Base-by-base conservation (phyloP, 2,888 invertebrate genomes). In the Oithona nana region DNA sequence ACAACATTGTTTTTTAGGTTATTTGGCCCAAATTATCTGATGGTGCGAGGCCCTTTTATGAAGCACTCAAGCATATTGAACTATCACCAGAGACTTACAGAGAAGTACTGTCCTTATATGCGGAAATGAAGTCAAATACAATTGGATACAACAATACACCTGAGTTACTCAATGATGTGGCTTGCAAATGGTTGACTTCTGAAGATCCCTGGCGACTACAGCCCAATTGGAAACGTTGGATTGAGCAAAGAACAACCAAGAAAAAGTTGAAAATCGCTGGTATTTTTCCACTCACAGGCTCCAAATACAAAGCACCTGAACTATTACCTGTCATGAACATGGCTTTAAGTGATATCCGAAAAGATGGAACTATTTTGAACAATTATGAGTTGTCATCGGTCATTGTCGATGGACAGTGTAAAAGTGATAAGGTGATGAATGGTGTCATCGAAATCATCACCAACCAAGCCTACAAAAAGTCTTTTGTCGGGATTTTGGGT, bases 391-490 rank as follows among this genome's bases (percentile, higher is more conserved):
- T 87, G 22, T 71, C 75, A 50, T 69, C 86, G 64, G 67, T 78
- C 11, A 74, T 75, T 0, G 75, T 76, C 55, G 80, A 86, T 68
- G 84, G 84, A 0, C 77, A 81, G 66, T 87, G 86, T 70, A 77
- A 79, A 63, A 75, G 84, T 0, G 85, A 86, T 69, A 76, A 78
- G 66, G 86, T 84, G 0, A 81, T 86, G 81, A 83, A 81, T 66
- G 76, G 79, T 0, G 85, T 86, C 70, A 84, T 86, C 63, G 80
- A 83, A 65, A 83, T 81, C 69, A 79, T 83, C 62, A 75, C 78
- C 8, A 73, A 75, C 61, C 74, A 76, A 62, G 71, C 75, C 50
- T 50, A 54, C 16, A 26, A 31, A 48, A 54, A 20, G 54, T 79
- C 78, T 57, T 73, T 86, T 64, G 77, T 83, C 64, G 87, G 86